Conservation (phyloP, 2,888 invertebrate species). For the Crioceris asparagi region DNA sequence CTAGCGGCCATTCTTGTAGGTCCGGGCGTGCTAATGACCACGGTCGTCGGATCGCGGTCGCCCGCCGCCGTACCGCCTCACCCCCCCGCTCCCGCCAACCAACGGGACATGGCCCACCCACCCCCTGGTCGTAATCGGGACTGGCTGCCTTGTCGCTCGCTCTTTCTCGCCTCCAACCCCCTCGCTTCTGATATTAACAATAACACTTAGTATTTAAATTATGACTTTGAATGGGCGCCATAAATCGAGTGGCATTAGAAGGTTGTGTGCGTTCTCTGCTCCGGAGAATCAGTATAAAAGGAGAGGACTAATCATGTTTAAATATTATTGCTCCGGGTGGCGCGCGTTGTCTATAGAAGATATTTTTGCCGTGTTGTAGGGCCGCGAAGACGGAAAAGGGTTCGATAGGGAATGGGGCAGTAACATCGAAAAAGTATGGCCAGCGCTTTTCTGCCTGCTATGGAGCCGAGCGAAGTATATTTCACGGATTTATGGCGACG, state of each 20-base stretch:
- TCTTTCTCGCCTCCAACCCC: constrained; percentile 1
- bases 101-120: constrained; percentile 20
- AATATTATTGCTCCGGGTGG: constrained; percentile 32
- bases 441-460: too few relatives aligned
- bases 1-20: constrained; percentile 40
- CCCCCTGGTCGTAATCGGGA: constrained; percentile 32
- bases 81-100: constrained; percentile 15
- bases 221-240: constrained; percentile 41
- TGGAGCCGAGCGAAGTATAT: too few relatives aligned
- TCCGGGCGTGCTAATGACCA: constrained; percentile 41
- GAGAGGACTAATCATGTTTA: constrained; percentile 35
- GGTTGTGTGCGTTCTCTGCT: too few relatives aligned
- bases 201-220: constrained; percentile 42
- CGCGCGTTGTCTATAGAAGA: constrained; percentile 11
- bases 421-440: too few relatives aligned
- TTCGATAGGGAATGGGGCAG: too few relatives aligned
- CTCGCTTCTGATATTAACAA: constrained; percentile 39
- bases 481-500: too few relatives aligned
- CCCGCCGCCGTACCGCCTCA: constrained; percentile 20
- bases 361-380: too few relatives aligned
- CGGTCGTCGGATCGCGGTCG: constrained; percentile 38
- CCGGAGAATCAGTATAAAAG: not conserved
- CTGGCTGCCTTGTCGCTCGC: too few relatives aligned
- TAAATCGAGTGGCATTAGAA: constrained; percentile 40
- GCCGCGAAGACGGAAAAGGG: too few relatives aligned